phyloP scores from a whole-genome alignment of 2,797 vertebrate species.

The Molothrus aeneus region DNA sequence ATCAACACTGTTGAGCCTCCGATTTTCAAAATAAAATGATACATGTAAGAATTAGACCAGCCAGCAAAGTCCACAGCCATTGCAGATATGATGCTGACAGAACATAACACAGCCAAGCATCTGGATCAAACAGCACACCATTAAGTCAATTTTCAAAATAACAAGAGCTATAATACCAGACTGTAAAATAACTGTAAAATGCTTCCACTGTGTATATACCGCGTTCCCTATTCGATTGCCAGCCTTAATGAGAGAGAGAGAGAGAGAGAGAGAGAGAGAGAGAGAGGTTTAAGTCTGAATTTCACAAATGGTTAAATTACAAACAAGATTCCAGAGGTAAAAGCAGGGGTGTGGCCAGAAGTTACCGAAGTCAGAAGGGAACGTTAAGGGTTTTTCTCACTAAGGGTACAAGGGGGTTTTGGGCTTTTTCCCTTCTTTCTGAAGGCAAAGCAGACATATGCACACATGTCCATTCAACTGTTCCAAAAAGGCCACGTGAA shows the following conservation, averaged over 20 bases:
- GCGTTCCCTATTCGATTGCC: background rate
- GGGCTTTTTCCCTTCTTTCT: background rate
- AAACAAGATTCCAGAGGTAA: background rate
- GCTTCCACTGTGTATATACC: background rate
- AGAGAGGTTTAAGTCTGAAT: background rate
- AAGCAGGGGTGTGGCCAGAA: background rate
- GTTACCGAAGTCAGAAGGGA: background rate
- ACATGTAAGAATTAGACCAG: background rate
- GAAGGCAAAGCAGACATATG: background rate
- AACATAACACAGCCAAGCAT: background rate
- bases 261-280: background rate
- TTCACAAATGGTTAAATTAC: background rate
- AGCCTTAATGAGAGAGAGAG: background rate
- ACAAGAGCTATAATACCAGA: background rate
- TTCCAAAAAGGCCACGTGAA: background rate
- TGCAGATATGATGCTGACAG: background rate
- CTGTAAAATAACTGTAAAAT: background rate
- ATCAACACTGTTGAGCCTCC: background rate
- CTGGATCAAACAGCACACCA: background rate
- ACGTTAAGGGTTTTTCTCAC: background rate
- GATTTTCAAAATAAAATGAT: background rate
- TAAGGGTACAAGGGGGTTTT: accelerated
- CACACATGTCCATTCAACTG: accelerated
- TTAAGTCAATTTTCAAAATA: background rate
- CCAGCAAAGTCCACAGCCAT: background rate